Evolutionary conservation across 2,888 invertebrate genomes (phyloP).

Genomic region (Lepidochrysops patricia): DNA sequence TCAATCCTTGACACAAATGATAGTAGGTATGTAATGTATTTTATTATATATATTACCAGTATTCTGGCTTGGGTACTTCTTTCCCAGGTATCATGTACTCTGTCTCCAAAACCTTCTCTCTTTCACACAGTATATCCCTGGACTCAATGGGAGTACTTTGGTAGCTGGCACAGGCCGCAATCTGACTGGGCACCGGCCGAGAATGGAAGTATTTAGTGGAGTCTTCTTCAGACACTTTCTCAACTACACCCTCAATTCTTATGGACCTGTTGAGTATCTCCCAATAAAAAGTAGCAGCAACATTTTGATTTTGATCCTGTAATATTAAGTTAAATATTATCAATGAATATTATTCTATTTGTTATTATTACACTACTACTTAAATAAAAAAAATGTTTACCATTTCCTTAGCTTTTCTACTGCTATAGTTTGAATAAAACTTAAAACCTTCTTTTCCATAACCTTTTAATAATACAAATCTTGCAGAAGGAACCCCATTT

Average conservation of each 20-base stretch:
- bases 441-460: constrained; percentile 90
- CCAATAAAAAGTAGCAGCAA: constrained; percentile 96
- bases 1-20: too few relatives aligned
- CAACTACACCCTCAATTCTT: constrained; percentile 90
- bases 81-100: constrained; percentile 78
- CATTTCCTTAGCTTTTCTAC: constrained; percentile 92
- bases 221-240: constrained; percentile 82
- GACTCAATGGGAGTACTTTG: constrained; percentile 86
- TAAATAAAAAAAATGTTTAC: constrained; percentile 63
- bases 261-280: constrained; percentile 86
- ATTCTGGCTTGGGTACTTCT: constrained; percentile 84
- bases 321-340: constrained; percentile 28
- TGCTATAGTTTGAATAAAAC: constrained; percentile 96
- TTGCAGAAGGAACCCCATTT: constrained; percentile 87
- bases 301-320: constrained; percentile 87
- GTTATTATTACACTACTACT: too few relatives aligned
- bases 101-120: constrained; percentile 78
- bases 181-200: constrained; percentile 89
- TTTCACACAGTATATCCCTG: constrained; percentile 80
- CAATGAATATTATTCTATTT: background rate
- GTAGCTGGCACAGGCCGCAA: constrained; percentile 88
- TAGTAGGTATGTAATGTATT: too few relatives aligned
- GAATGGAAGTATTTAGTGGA: constrained; percentile 89
- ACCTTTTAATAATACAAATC: constrained; percentile 93
- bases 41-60: constrained; percentile 78